Base-by-base conservation (phyloP, 2,113 vertebrate genomes). In the Dipodomys ordii region DNA sequence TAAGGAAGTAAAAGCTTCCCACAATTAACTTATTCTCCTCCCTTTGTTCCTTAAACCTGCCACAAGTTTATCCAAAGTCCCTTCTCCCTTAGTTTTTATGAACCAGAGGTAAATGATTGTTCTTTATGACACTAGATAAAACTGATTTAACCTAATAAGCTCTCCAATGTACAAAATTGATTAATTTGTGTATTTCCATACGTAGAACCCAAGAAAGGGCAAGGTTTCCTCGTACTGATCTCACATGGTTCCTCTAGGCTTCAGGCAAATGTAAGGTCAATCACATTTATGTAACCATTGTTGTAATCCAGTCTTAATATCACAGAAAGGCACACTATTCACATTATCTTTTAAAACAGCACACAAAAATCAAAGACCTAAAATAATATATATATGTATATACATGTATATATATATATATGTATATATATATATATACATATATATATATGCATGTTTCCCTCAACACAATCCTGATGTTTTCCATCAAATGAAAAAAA, bases 281-380 rank as follows among this genome's bases (percentile, higher is more conserved):
- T 68, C 71, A 35, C 28, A 68, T 90, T 82, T 87, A 39, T 94
- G 10, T 80, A n/a, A 79, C 68, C 44, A 62, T 83, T 92, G 74
- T 27, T 85, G 39, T 60, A 15, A 83, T n/a, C 71, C 84, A 39
- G 95, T 88, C 85, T 90, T 28, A 84, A 71, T 76, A 30, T 60
- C 28, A 80, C 27, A n/a, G 7, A 88, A 67, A 74, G 18, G 0
- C 1, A 3, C 78, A 12, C 32, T 23, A 91, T 93, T 95, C 22
- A 68, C 79, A 11, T 88, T 16, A 88, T 19, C 2, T 30, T 90
- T 94, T 81, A 88, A 92, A 85, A 79, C 39, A 91, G 6, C 7
- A 60, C 23, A 90, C 11, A 71, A 85, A 57, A 57, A 88, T n/a
- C 16, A 62, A 79, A 78, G 60, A 84, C 76, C 83, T 68, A 64